Conservation (phyloP, 1,140 invertebrate species). For the Zaprionus ornatus region DNA sequence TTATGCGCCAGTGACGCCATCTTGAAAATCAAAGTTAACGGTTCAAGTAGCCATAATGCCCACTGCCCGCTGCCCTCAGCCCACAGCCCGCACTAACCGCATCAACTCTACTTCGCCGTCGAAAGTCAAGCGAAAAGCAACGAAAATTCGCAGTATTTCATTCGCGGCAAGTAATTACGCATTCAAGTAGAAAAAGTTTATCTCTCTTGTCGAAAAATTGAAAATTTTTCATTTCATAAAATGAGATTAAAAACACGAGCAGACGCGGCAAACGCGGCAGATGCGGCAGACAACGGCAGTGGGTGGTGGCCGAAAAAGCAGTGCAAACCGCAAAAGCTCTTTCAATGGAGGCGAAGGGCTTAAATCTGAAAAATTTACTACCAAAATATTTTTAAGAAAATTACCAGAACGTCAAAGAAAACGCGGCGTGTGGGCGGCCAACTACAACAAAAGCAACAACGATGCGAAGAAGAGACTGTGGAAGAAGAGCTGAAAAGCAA, state of each 20-base stretch:
- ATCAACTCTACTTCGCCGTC: constrained; percentile 34
- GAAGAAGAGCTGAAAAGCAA: constrained; percentile 49
- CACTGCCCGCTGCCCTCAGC: background rate
- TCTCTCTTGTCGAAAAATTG: constrained; percentile 77
- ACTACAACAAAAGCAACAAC: background rate
- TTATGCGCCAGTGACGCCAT: constrained; percentile 63
- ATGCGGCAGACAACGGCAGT: background rate
- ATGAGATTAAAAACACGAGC: constrained; percentile 76
- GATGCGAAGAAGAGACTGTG: background rate
- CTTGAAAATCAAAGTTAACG: constrained; percentile 73
- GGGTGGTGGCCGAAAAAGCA: constrained; percentile 40
- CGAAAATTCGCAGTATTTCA: constrained; percentile 63
- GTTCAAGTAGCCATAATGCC: constrained; percentile 55
- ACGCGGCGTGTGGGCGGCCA: constrained; percentile 1
- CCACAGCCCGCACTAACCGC: constrained; percentile 10
- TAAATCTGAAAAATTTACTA: constrained; percentile 76
- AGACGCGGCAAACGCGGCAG: background rate
- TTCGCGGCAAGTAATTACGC: constrained; percentile 71
- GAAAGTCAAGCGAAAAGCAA: constrained; percentile 57
- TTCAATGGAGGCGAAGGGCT: constrained; percentile 61
- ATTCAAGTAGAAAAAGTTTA: constrained; percentile 82
- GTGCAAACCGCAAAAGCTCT: constrained; percentile 65
- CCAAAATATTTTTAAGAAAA: constrained; percentile 80
- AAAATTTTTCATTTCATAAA: constrained; percentile 82
- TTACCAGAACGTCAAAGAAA: constrained; percentile 65